A percentile compares a stretch with the other conserved stretches of the same genome.
These are phyloP conservation scores for Papilio helenus DNA, from an alignment of 1,140 invertebrate genomes.

Conservation along the genomic window DNA sequence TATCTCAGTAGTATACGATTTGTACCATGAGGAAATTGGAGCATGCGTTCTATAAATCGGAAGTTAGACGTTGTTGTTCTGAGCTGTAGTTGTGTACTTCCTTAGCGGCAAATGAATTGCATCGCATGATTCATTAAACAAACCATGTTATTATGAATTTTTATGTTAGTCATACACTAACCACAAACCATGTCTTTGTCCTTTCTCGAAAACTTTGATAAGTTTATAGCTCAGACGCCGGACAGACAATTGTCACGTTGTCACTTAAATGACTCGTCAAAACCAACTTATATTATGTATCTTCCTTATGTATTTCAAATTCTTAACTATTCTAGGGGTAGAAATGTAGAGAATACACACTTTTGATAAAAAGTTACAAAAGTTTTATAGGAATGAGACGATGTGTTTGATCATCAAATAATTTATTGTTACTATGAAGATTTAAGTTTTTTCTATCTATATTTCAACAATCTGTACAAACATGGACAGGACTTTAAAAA, in stretches of 20 bases:
- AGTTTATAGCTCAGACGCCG: constrained; percentile 56
- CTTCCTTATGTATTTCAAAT: constrained; percentile 28
- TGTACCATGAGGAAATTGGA: constrained; percentile 11
- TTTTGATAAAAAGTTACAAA: not conserved
- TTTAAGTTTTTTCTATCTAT: too few relatives aligned
- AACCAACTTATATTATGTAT: constrained; percentile 41
- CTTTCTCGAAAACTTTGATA: constrained; percentile 62
- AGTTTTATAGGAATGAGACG: not conserved
- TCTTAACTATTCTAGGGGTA: not conserved
- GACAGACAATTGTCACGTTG: constrained; percentile 50
- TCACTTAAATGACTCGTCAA: constrained; percentile 40
- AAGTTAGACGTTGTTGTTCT: not conserved
- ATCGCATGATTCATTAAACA: constrained; percentile 55
- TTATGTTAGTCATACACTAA: constrained; percentile 63
- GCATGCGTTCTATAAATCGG: not conserved
- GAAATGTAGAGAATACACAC: not conserved
- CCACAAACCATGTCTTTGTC: constrained; percentile 63
- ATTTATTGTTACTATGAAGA: too few relatives aligned
- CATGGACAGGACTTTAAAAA: too few relatives aligned
- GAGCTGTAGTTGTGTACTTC: not conserved
- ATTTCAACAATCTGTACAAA: too few relatives aligned
- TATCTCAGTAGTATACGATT: not conserved
- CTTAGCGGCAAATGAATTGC: constrained; percentile 32
- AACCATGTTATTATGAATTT: constrained; percentile 57
- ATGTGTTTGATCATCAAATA: not conserved